Base-by-base conservation (phyloP, 2,888 invertebrate species). In the Chirona hameri region DNA sequence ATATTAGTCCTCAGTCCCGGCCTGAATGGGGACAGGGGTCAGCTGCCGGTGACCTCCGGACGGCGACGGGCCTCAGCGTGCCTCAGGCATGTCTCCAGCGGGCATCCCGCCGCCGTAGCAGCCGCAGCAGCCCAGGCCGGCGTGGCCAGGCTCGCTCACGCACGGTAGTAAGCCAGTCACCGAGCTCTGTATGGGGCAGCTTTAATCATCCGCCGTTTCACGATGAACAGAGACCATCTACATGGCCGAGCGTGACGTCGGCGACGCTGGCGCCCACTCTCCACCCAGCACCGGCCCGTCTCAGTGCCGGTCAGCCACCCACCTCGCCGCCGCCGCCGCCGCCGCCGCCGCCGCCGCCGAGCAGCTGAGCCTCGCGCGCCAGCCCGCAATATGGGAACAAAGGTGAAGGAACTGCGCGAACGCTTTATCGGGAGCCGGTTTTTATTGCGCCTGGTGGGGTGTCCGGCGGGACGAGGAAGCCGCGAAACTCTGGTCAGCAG, bases 401-500 rank as follows among this genome's bases (percentile, higher is more conserved):
- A 76, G 76, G 76, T 76, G 76, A 76, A 76, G 76, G 76, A 76
- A 76, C 76, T 76, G 46, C 76, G 76, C 46, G 31, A n/a, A 24
- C 46, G 39, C 12, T 76, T 39, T 76, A 39, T 24, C 14, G 39
- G 7, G 76, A 39, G 76, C 39, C 76, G 76, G 76, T 76, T 76
- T 76, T 76, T 76, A 76, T 46, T 46, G 76, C 76, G 76, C 18
- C 76, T 39, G 39, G 76, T 46, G 76, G 76, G 76, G 76, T 76
- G 24, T 39, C 76, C n/a, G n/a, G n/a, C n/a, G n/a, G n/a, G 76
- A 76, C 76, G 46, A 76, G 76, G 76, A 76, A 76, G 76, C n/a
- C 24, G 46, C 46, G 46, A 76, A 76, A 76, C 76, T 76, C 24
- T n/a, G 76, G 76, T 76, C 76, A 76, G 27, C 12, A 10, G 46